These are phyloP conservation scores for Peromyscus melanophrys DNA, from an alignment of 2,797 vertebrate species.

Conservation along the genomic window DNA sequence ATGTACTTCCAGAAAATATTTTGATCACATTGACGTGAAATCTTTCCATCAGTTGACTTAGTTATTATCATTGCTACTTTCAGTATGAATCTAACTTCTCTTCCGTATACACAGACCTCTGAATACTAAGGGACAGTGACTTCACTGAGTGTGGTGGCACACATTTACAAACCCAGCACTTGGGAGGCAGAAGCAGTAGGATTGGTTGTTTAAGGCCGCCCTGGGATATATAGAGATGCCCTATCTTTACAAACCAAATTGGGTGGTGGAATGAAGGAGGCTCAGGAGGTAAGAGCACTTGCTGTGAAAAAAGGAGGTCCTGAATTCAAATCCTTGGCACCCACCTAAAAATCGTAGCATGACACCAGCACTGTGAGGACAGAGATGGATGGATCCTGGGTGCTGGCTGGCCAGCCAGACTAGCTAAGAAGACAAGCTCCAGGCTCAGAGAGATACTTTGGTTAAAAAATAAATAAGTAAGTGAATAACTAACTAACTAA, in stretches of 20 bases:
- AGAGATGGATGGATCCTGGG: neutral
- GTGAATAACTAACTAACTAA: no score
- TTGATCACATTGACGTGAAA: neutral
- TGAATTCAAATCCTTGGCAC: neutral
- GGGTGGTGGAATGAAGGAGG: neutral
- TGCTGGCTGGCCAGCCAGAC: neutral
- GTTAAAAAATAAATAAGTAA: no score
- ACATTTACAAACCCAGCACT: neutral
- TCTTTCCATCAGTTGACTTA: neutral
- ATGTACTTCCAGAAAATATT: neutral
- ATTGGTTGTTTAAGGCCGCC: neutral
- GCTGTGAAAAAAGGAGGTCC: neutral
- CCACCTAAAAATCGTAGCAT: neutral
- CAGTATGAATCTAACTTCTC: neutral
- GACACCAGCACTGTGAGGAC: no score
- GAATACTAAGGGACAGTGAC: neutral
- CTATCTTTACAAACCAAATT: neutral
- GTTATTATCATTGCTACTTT: neutral
- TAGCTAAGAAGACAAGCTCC: neutral
- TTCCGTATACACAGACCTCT: neutral
- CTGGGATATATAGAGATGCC: neutral
- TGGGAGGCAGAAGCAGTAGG: neutral
- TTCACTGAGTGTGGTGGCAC: neutral
- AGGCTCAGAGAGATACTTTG: neutral
- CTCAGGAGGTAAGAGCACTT: no score